Conservation (phyloP, 2,888 invertebrate genomes). For the Liodrosophila aerea region DNA sequence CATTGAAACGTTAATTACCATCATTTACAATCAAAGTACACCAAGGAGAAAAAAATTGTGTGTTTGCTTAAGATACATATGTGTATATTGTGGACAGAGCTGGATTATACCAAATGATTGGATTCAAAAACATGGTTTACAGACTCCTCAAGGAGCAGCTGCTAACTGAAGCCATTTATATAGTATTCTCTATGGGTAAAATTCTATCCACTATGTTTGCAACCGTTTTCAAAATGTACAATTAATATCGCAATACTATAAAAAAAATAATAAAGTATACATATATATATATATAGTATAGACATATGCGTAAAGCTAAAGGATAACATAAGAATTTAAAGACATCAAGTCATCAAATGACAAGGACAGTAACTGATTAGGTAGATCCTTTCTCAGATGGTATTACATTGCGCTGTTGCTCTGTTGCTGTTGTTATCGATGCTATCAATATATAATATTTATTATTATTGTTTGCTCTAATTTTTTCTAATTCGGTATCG, state of each 20-base stretch:
- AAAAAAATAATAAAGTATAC: neutral
- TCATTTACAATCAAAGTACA: constrained; percentile 26
- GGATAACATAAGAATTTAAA: constrained; percentile 16
- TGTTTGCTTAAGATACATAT: constrained; percentile 2
- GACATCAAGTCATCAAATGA: constrained; percentile 24
- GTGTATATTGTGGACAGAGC: neutral
- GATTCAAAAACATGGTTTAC: neutral
- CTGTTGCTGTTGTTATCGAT: neutral
- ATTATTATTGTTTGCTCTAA: too few species aligned
- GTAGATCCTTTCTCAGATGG: too few species aligned
- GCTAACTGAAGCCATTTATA: constrained; percentile 10
- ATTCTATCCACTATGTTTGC: constrained; percentile 15
- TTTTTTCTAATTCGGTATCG: neutral
- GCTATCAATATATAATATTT: too few species aligned
- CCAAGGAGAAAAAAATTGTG: constrained; percentile 23
- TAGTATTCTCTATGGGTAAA: constrained; percentile 5
- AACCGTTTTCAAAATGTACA: constrained; percentile 24
- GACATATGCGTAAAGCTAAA: constrained; percentile 1
- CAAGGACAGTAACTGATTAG: constrained; percentile 24
- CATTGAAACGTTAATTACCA: constrained; percentile 23
- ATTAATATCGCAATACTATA: constrained; percentile 17
- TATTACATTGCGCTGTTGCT: neutral
- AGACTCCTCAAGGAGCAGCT: too few species aligned
- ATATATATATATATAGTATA: too few species aligned
- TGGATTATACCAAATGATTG: neutral